A percentile compares a stretch with the other conserved stretches of the same genome.
Conservation (phyloP, 2,888 invertebrate species). For the Tolmerus cingulatus region DNA sequence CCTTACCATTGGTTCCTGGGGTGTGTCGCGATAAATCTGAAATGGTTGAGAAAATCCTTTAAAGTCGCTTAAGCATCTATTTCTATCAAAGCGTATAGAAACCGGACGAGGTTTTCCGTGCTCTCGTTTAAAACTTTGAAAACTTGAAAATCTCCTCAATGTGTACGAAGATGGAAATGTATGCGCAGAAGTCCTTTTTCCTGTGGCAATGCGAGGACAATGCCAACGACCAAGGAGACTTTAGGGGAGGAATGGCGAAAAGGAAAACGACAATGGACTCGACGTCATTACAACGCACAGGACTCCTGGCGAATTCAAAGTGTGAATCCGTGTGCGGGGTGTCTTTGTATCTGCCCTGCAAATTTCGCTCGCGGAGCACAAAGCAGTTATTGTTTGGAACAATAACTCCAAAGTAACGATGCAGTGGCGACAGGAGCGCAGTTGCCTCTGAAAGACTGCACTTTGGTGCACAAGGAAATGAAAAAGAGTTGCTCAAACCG, state of each 20-base stretch:
- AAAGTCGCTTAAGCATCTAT: conserved; percentile 1
- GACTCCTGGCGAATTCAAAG: neutral
- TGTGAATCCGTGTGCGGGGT: neutral
- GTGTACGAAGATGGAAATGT: neutral
- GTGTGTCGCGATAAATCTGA: neutral
- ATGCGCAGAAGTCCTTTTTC: neutral
- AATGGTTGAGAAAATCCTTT: conserved; percentile 7
- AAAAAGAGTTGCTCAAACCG: neutral
- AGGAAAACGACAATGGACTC: neutral
- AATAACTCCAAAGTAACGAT: conserved; percentile 11
- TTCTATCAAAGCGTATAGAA: conserved; percentile 7
- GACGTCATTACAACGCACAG: neutral
- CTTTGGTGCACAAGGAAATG: neutral
- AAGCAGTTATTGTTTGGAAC: conserved; percentile 18
- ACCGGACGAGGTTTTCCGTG: neutral
- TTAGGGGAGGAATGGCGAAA: neutral
- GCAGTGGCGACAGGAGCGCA: neutral
- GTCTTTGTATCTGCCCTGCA: neutral
- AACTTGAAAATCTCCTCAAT: neutral
- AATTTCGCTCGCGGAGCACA: neutral
- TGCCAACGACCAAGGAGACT: neutral
- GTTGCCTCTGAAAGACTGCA: neutral
- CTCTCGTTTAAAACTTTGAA: neutral
- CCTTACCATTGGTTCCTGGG: neutral
- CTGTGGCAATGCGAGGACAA: neutral